Conservation (phyloP, 2,888 invertebrate genomes). For the Idaea aversata region DNA sequence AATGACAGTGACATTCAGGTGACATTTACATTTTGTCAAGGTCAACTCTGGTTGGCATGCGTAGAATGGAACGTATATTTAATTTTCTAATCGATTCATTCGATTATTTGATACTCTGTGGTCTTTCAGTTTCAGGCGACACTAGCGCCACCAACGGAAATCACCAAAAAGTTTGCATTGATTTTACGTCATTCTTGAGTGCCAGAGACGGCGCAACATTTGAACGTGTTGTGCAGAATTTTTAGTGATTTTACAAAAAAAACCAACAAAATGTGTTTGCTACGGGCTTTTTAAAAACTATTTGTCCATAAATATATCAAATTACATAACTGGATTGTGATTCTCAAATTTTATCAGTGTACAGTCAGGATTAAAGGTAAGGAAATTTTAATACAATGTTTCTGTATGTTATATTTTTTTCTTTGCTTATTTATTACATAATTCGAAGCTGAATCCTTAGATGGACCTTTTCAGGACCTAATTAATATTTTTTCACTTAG, state of each 20-base stretch:
- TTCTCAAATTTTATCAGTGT: neutral
- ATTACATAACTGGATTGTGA: neutral
- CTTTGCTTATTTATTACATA: neutral
- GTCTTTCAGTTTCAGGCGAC: neutral
- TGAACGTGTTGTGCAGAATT: conserved; percentile 53
- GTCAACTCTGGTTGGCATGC: neutral
- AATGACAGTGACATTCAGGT: conserved; percentile 32
- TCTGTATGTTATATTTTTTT: neutral
- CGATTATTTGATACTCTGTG: neutral
- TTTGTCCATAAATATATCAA: neutral
- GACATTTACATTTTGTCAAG: conserved; percentile 4
- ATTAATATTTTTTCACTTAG: neutral
- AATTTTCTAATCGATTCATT: neutral
- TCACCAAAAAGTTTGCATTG: conserved; percentile 40
- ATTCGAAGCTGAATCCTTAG: neutral
- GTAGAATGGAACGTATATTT: conserved; percentile 16
- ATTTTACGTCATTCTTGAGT: conserved; percentile 61
- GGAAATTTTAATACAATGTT: neutral
- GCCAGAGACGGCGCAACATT: conserved; percentile 72
- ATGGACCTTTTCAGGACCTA: neutral
- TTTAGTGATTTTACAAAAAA: conserved; percentile 35
- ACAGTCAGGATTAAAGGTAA: neutral
- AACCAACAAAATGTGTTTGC: conserved; percentile 31
- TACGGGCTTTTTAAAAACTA: conserved; percentile 13
- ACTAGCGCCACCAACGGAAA: conserved; percentile 14